A percentile compares a stretch with the other conserved stretches of the same genome.
phyloP scores from a whole-genome alignment of 2,797 vertebrate species.

The Aphelocoma californica region DNA sequence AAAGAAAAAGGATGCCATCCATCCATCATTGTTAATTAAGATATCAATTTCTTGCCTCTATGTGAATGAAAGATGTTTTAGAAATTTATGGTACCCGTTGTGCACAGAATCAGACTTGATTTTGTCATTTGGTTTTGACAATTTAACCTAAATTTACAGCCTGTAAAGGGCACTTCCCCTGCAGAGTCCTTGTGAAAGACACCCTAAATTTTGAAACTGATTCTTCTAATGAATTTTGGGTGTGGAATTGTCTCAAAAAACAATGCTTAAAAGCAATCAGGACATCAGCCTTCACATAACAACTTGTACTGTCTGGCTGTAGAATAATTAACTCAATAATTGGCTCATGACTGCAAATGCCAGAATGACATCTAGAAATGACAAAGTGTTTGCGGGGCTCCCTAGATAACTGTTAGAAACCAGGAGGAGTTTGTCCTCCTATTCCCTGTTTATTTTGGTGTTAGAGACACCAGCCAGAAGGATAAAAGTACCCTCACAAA shows the following conservation, averaged over 20 bases:
- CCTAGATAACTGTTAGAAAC: neutral
- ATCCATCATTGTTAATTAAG: neutral
- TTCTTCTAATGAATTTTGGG: neutral
- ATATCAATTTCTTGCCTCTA: neutral
- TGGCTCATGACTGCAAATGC: accelerated
- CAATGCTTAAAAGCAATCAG: neutral
- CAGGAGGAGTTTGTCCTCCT: neutral
- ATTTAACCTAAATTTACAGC: neutral
- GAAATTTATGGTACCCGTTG: neutral
- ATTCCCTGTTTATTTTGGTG: neutral
- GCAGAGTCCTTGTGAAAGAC: accelerated
- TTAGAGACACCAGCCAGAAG: neutral
- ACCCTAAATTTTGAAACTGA: neutral
- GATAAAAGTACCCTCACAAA: neutral
- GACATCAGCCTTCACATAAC: neutral
- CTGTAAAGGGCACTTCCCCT: neutral
- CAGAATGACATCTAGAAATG: neutral
- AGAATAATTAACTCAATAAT: conserved; percentile 22
- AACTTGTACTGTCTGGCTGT: neutral
- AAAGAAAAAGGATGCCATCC: neutral
- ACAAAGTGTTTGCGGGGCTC: neutral
- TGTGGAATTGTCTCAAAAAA: neutral
- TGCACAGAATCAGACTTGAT: neutral
- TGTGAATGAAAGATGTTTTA: neutral
- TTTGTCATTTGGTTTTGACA: neutral